Base-by-base conservation (phyloP, 2,888 invertebrate genomes). In the Aquatica leii region DNA sequence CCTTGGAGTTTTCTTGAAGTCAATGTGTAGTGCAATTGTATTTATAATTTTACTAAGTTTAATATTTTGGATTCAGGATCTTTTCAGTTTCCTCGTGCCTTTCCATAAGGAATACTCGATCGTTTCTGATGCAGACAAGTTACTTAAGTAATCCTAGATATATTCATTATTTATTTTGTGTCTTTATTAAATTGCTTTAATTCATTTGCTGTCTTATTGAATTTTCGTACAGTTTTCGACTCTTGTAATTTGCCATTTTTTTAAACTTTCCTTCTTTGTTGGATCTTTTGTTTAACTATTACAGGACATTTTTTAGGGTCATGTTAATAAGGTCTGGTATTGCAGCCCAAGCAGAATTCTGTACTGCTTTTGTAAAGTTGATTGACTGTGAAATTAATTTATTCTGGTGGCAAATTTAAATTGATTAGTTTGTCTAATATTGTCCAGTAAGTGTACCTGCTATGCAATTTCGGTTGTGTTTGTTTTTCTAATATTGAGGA, bases 11-110 rank as follows among this genome's bases (percentile, higher is more conserved):
- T 48, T 20, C 9, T 20, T 20, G n/a, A 12, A 20, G 12, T 48
- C 20, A 17, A 31, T 9, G 18, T 49, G 24, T 21, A 5, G 15
- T 46, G 12, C 3, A 46, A 46, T 8, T 18, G 4, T 46, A 46
- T 46, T 17, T 46, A 15, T 11, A 46, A 46, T 46, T 46, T 46
- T 17, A 18, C 15, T 46, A 18, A 46, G 46, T 17, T 17, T 46
- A 18, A 46, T 46, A 18, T 46, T 46, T 11, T 6, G 40, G 31
- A 31, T 31, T 31, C 31, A 6, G 31, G 31, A 6, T 9, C 9
- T 31, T 31, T 31, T 31, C 4, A 31, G 4, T 31, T 31, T 9
- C 9, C 9, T 31, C 5, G 31, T 31, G 31, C 5, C 31, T 31
- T 31, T 31, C 31, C 4, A 9, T 31, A 6, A 31, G 9, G 31